Conservation (phyloP, 1,140 invertebrate genomes). For the Sycophaga agraensis region DNA sequence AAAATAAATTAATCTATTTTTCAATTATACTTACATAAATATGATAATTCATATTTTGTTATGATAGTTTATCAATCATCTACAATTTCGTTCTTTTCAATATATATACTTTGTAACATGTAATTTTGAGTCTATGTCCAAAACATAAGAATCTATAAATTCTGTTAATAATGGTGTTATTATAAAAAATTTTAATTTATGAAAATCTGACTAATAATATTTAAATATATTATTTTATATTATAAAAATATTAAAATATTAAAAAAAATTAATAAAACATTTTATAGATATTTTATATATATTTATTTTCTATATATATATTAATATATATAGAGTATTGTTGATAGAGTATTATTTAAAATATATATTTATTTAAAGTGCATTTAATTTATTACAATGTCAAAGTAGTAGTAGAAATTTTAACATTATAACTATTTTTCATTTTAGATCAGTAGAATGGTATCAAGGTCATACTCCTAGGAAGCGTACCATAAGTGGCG, state of each 20-base stretch:
- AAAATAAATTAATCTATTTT: not conserved
- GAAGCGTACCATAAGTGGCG: constrained; percentile 5
- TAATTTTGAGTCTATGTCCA: not conserved
- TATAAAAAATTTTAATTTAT: not conserved
- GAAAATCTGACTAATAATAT: not conserved
- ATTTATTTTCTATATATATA: not conserved
- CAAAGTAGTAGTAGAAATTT: not conserved
- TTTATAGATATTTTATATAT: not conserved
- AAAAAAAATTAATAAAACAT: not conserved
- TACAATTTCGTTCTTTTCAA: not conserved
- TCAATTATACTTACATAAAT: not conserved
- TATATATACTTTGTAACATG: not conserved
- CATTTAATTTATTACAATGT: not conserved
- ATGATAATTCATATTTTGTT: not conserved
- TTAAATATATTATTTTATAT: not conserved
- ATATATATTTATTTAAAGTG: not conserved
- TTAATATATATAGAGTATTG: not conserved
- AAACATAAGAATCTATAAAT: not conserved
- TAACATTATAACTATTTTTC: not conserved
- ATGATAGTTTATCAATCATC: not conserved
- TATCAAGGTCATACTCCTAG: constrained; percentile 36
- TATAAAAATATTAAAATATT: not conserved
- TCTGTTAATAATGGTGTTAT: not conserved
- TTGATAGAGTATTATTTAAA: not conserved
- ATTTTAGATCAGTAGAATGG: constrained; percentile 41